phyloP scores from a whole-genome alignment of 2,888 invertebrate genomes.

The Drosophila phalerata region DNA sequence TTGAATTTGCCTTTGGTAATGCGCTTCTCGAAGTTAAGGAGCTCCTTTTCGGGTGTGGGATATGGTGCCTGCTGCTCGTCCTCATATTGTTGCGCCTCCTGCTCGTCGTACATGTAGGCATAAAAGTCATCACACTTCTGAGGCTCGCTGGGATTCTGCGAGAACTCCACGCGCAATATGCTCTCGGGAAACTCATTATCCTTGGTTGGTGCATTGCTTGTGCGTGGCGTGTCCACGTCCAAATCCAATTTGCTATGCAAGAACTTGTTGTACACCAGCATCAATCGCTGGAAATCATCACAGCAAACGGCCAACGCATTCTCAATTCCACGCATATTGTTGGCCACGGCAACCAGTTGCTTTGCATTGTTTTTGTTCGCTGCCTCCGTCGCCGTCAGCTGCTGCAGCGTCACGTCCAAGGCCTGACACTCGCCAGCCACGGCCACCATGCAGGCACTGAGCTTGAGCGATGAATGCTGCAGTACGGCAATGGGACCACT shows the following conservation, averaged over 20 bases:
- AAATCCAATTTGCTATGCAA: constrained; percentile 79
- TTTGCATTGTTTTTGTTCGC: constrained; percentile 78
- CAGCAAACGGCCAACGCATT: constrained; percentile 82
- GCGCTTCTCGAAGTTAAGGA: constrained; percentile 84
- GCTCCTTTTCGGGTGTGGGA: constrained; percentile 76
- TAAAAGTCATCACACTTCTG: constrained; percentile 83
- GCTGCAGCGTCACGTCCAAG: constrained; percentile 82
- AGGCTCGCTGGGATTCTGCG: constrained; percentile 71
- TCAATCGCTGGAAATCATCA: constrained; percentile 84
- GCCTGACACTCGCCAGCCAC: constrained; percentile 85
- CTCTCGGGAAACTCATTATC: constrained; percentile 80
- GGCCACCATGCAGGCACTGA: constrained; percentile 84
- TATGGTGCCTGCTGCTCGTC: constrained; percentile 61
- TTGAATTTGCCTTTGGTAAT: constrained; percentile 84
- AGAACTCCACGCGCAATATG: constrained; percentile 82
- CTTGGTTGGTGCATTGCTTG: constrained; percentile 21
- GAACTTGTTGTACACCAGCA: constrained; percentile 85
- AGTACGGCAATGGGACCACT: constrained; percentile 81
- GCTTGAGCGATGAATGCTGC: constrained; percentile 84
- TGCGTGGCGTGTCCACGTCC: constrained; percentile 27
- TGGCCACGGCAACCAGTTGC: constrained; percentile 82
- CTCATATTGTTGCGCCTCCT: constrained; percentile 64
- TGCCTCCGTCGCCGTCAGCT: constrained; percentile 80
- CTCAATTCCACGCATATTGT: constrained; percentile 84
- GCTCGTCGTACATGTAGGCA: constrained; percentile 84